A percentile compares a stretch with the other conserved stretches of the same genome.
Evolutionary conservation across 2,888 invertebrate species (phyloP).

Genomic region (Strigamia transsilvanica): DNA sequence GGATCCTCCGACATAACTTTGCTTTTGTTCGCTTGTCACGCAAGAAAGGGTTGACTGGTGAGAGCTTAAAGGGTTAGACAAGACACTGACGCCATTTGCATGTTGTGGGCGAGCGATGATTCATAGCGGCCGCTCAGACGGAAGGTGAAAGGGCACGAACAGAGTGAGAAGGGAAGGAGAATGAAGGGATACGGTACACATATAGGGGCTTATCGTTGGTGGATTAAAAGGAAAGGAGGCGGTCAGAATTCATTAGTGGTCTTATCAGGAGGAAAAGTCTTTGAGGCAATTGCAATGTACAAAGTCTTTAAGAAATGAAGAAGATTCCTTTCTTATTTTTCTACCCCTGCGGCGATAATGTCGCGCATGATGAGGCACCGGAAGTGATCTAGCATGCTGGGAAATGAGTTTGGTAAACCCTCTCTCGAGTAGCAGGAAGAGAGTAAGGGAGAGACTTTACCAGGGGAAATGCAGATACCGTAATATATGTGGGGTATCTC

Average conservation of each 20-base stretch:
- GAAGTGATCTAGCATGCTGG: constrained; percentile 31
- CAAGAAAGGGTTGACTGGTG: constrained; percentile 41
- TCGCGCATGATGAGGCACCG: constrained; percentile 33
- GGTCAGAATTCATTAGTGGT: constrained; percentile 36
- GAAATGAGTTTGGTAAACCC: constrained; percentile 33
- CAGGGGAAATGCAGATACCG: background rate
- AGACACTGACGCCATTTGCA: constrained; percentile 41
- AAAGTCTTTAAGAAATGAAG: constrained; percentile 25
- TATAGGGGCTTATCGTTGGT: constrained; percentile 18
- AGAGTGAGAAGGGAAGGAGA: background rate
- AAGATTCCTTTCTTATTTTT: constrained; percentile 29
- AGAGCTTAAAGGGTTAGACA: constrained; percentile 39
- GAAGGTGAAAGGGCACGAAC: constrained; percentile 26
- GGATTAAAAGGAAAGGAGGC: constrained; percentile 22
- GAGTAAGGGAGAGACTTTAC: background rate
- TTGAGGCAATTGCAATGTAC: constrained; percentile 27
- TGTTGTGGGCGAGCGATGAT: constrained; percentile 34
- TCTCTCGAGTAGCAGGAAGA: background rate
- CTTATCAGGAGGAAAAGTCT: constrained; percentile 36
- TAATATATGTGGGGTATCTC: constrained; percentile 2
- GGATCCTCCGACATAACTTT: constrained; percentile 24
- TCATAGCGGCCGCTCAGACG: constrained; percentile 33
- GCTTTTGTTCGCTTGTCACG: constrained; percentile 38
- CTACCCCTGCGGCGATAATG: background rate
- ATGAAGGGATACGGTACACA: background rate